phyloP scores from a whole-genome alignment of 2,113 vertebrate species.

The Periophthalmodon schlosseri region DNA sequence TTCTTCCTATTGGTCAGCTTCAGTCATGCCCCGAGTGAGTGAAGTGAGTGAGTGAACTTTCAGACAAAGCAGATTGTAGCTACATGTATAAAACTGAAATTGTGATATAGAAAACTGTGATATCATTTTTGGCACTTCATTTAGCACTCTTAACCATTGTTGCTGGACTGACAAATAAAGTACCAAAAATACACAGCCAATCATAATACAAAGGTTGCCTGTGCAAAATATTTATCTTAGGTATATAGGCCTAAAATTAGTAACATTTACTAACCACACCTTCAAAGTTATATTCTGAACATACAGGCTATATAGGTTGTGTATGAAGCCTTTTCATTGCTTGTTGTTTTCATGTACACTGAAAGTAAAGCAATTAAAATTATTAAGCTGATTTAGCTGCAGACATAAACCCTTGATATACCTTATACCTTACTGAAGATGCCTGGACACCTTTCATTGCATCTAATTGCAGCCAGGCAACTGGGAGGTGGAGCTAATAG shows the following conservation, averaged over 20 bases:
- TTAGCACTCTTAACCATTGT: background rate
- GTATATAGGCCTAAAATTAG: background rate
- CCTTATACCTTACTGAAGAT: conserved; percentile 13
- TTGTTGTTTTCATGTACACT: conserved; percentile 16
- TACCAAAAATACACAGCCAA: no score
- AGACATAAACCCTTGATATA: conserved; percentile 11
- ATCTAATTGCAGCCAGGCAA: conserved; percentile 58
- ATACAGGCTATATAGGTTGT: background rate
- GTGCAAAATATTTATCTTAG: no score
- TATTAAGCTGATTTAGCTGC: conserved; percentile 25
- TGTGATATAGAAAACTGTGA: background rate
- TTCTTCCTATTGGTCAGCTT: no score
- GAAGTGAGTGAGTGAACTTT: background rate
- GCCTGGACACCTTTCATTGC: conserved; percentile 42
- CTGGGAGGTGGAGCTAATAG: conserved; percentile 59
- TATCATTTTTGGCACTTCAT: background rate
- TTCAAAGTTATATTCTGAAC: background rate
- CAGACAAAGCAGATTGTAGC: background rate
- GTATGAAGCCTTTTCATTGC: background rate
- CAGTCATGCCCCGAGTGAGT: no score
- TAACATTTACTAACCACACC: background rate
- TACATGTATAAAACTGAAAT: background rate
- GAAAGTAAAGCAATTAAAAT: background rate
- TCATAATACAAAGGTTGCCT: background rate
- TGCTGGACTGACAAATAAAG: no score